Evolutionary conservation across 2,888 invertebrate genomes (phyloP), one percentile per base, ranked within the genome.

Genomic region (Rhimphoctona megacephalus): DNA sequence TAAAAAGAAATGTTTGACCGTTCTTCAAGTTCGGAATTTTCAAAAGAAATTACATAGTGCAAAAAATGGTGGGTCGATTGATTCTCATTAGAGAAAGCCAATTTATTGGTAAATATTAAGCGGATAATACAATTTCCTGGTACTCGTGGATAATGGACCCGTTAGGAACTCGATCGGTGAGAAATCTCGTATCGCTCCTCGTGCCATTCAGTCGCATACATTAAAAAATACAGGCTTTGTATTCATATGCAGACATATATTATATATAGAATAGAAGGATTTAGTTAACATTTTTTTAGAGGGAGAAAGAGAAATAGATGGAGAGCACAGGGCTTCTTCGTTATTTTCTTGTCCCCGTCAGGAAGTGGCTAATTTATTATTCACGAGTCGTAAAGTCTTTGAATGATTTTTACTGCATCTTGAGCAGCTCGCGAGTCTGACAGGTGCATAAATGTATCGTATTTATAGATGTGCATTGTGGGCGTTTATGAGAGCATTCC

Each of bases 351-450:
- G 83, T 81, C 85, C 49, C 79, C 81, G 85, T 87, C 82, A 79
- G 83, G 85, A 86, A 83, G 81, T 80, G 11, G 72, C 83, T 88
- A 86, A 88, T 88, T 87, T 88, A 88, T 87, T 87, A 86, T 88
- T 85, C 84, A 85, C 86, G 85, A 87, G 86, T 85, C 87, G 87
- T 88, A 85, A 88, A 89, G 86, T 88, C 66, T 74, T 74, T 86
- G 85, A 85, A 86, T 87, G 86, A 87, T 89, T 88, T 88, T 88
- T 85, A 88, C 86, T 81, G 86, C 88, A 86, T 87, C 70, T 72
- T 70, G 85, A 49, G 74, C 69, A 78, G 81, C 80, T 74, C 69
- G 78, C 69, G 64, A 70, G 30, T 61, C 61, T 61, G 85, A 84
- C 84, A 88, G 87, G 86, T 88, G 87, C 87, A 88, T 88, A 88